phyloP scores from a whole-genome alignment of 2,888 invertebrate genomes.

The Seira sanloemensis region DNA sequence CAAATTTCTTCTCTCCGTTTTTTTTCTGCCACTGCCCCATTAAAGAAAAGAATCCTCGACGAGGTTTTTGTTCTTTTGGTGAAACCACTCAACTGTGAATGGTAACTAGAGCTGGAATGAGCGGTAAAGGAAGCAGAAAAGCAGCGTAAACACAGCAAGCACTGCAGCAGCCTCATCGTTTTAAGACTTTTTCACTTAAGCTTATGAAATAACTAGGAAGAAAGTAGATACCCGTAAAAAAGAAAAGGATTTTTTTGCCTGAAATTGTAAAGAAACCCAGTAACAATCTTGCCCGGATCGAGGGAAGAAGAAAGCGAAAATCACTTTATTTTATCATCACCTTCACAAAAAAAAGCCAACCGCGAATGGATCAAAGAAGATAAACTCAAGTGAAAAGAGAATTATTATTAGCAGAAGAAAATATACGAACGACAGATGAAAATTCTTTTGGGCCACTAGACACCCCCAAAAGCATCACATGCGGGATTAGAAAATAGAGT shows the following conservation, averaged over 20 bases:
- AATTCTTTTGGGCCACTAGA: slow-evolving; percentile 36
- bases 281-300: too few species aligned
- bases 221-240: not conserved
- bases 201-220: not conserved
- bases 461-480: slow-evolving; percentile 12
- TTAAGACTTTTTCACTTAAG: not conserved
- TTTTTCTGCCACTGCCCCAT: slow-evolving; percentile 8
- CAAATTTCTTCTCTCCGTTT: not conserved
- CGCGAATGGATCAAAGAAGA: not conserved
- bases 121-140: not conserved
- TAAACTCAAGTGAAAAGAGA: slow-evolving; percentile 12
- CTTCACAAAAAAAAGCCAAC: not conserved
- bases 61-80: not conserved
- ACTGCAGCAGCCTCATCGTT: not conserved
- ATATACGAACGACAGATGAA: slow-evolving; percentile 13
- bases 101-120: not conserved
- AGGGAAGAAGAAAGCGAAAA: not conserved
- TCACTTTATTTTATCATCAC: slow-evolving; percentile 42
- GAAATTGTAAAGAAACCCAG: not conserved
- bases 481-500: slow-evolving; percentile 11
- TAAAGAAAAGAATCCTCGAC: slow-evolving; percentile 4
- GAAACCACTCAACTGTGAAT: not conserved
- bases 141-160: not conserved
- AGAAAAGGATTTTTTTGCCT: not conserved
- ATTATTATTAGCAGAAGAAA: slow-evolving; percentile 44